phyloP scores from a whole-genome alignment of 2,113 vertebrate species.

The Opisthocomus hoazin region DNA sequence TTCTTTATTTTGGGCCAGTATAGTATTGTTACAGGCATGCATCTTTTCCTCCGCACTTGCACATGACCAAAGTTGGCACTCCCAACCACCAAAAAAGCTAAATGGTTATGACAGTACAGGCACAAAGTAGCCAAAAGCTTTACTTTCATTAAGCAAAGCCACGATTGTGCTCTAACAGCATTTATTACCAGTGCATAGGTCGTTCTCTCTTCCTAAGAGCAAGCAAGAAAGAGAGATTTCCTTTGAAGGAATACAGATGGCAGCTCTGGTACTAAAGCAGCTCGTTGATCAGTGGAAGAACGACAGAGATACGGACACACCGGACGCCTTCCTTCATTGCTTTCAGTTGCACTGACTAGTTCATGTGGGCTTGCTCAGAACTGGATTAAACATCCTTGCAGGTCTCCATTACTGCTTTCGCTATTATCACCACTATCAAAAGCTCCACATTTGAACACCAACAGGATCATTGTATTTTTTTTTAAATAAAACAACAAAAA shows the following conservation, averaged over 20 bases:
- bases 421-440: background rate
- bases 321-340: background rate
- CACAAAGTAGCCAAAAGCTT: background rate
- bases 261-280: background rate
- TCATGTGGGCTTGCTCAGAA: background rate
- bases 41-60: background rate
- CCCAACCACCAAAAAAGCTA: background rate
- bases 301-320: background rate
- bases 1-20: conserved; percentile 22
- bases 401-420: background rate
- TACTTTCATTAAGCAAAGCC: background rate
- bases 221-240: background rate
- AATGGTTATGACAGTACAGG: background rate
- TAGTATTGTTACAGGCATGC: background rate
- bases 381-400: background rate
- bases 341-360: background rate
- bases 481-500: background rate
- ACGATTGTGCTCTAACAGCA: background rate
- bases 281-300: background rate
- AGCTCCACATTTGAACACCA: background rate
- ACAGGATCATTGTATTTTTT: background rate
- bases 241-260: background rate
- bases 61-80: background rate
- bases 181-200: background rate
- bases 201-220: background rate